These are phyloP conservation scores for Tinamus guttatus DNA, from an alignment of 2,113 vertebrate genomes.

Conservation along the genomic window DNA sequence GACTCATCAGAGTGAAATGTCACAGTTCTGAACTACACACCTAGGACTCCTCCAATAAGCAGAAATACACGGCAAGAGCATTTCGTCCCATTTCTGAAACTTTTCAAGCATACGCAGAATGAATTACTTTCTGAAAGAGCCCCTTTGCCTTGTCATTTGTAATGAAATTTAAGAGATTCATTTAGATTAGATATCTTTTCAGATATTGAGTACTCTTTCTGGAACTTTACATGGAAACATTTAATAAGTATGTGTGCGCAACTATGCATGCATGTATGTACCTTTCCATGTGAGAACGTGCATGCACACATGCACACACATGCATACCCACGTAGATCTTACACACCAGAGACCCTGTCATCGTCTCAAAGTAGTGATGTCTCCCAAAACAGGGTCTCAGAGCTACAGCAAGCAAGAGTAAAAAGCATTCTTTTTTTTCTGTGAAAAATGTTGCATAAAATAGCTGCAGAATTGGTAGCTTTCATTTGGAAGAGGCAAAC, in stretches of 20 bases:
- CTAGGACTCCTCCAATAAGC: background rate
- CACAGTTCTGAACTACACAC: background rate
- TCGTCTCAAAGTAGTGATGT: constrained; percentile 61
- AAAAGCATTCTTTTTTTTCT: constrained; percentile 44
- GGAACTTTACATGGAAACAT: constrained; percentile 66
- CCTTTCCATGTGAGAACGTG: background rate
- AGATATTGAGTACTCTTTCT: constrained; percentile 9
- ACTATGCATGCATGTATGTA: background rate
- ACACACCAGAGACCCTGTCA: background rate
- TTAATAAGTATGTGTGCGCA: background rate
- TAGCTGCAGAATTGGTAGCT: background rate
- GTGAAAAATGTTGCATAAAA: constrained; percentile 63
- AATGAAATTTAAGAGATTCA: background rate
- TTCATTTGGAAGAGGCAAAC: background rate
- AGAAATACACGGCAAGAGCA: background rate
- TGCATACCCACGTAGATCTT: background rate
- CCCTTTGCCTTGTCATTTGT: background rate
- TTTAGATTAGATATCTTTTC: background rate
- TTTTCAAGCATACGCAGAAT: background rate
- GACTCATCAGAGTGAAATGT: background rate
- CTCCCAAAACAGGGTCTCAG: background rate
- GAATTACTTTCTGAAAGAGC: background rate
- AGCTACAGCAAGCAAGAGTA: background rate
- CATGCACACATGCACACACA: background rate
- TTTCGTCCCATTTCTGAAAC: background rate